A percentile compares a stretch with the other conserved stretches of the same genome.
These are phyloP conservation scores for Zenarchopterus dispar DNA, from an alignment of 2,797 vertebrate genomes.

Conservation along the genomic window DNA sequence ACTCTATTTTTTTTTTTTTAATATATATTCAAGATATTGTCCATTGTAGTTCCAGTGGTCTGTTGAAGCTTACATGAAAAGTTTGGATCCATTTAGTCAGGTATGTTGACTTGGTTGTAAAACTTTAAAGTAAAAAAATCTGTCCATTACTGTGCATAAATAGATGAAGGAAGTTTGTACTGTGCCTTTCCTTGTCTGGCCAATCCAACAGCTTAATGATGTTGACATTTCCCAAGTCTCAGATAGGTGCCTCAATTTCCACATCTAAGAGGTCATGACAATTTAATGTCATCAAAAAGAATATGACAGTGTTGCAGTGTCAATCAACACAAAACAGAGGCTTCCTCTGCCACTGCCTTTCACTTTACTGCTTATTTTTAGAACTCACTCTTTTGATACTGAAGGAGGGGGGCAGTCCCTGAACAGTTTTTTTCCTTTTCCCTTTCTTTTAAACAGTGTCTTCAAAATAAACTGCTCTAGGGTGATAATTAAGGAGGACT, in stretches of 20 bases:
- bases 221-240: conserved; percentile 75
- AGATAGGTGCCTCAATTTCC: conserved; percentile 76
- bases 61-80: background rate
- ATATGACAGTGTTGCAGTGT: conserved; percentile 68
- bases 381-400: conserved; percentile 8
- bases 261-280: conserved; percentile 80
- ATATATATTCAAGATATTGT: too few species aligned
- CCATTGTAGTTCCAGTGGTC: too few species aligned
- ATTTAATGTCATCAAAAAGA: conserved; percentile 82
- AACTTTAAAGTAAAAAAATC: too few species aligned
- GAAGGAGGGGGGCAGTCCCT: background rate
- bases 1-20: too few species aligned
- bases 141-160: too few species aligned
- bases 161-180: conserved; percentile 9
- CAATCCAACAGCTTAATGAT: conserved; percentile 65
- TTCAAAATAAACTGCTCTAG: conserved; percentile 57
- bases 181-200: conserved; percentile 55
- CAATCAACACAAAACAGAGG: conserved; percentile 62
- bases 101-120: background rate
- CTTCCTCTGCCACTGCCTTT: conserved; percentile 40
- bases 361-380: conserved; percentile 42
- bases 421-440: background rate
- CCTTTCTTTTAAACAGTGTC: conserved; percentile 41
- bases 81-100: background rate
- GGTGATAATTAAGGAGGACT: conserved; percentile 63